Conservation (phyloP, 2,888 invertebrate species). For the Heliconius erato region DNA sequence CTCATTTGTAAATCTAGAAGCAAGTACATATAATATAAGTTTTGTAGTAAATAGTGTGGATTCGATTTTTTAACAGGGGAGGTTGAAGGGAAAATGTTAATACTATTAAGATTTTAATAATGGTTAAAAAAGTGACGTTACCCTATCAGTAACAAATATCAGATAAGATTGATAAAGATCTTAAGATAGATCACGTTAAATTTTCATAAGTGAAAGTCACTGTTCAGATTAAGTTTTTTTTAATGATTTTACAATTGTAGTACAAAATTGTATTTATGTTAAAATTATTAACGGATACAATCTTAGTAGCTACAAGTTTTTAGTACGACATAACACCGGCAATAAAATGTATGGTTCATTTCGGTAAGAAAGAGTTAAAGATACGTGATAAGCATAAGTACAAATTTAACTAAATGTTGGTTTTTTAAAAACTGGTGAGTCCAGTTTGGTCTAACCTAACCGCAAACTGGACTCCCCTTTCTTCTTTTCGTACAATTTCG, state of each 20-base stretch:
- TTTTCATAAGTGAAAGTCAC: not conserved
- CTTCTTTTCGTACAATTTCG: not conserved
- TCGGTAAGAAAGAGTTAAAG: not conserved
- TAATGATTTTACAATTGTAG: not conserved
- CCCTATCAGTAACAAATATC: not conserved
- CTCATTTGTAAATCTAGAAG: conserved; percentile 94
- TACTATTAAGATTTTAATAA: too few species aligned
- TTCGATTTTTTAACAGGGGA: not conserved
- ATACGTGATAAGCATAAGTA: not conserved
- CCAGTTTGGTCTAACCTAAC: too few species aligned
- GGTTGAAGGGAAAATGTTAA: not conserved
- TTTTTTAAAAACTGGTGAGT: not conserved
- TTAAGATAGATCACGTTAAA: not conserved
- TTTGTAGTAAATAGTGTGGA: not conserved
- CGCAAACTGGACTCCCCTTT: not conserved
- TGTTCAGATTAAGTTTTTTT: not conserved
- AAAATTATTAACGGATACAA: too few species aligned
- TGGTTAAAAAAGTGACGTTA: too few species aligned
- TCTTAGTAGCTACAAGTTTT: too few species aligned
- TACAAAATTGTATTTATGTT: not conserved
- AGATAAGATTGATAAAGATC: not conserved
- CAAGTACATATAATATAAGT: not conserved
- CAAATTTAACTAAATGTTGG: not conserved
- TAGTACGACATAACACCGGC: not conserved
- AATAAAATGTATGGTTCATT: not conserved